Evolutionary conservation across 2,113 vertebrate species (phyloP), one percentile per base, ranked within the genome.

Genomic region (Copsychus sechellarum): DNA sequence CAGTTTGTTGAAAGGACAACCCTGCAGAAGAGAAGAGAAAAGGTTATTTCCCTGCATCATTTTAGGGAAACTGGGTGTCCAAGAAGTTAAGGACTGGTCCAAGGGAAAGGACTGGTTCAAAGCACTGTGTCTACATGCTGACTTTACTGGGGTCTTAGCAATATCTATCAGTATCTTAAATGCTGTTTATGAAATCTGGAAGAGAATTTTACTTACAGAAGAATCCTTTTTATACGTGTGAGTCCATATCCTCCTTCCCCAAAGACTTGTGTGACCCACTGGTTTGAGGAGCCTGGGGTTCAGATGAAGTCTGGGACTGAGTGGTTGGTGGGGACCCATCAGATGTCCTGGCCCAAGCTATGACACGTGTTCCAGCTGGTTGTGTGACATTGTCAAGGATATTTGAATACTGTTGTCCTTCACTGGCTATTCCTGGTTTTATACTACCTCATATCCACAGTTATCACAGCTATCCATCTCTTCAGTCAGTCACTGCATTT

Each of bases 241-340:
- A 51, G 40, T 33, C 43, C 15, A 17, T 24, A 54, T 50, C 8
- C 23, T 78, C 42, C 42, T 60, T 40, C 57, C 24, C 33, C 3
- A 9, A 33, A 36, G 42, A 47, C 20, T 23, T 53, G 24, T 6
- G 6, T 29, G 34, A 53, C 15, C n/a, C 53, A 17, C 4, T 14
- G 28, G 45, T 36, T 85, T 23, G 53, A 84, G 45, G 33, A 70
- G 15, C 34, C 25, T 54, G 3, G 1, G 4, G 4, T 40, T 21
- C 2, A 2, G 8, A 2, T 10, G 19, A 65, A 20, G 18, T 57
- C n/a, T 76, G 50, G 21, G 40, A 43, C 36, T 1, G 0, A n/a
- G 33, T 15, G 13, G 3, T 48, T 67, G 29, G 5, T 48, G 58
- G 23, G 20, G 45, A 69, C 18, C 25, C 1, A 0, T 34, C 28